A percentile compares a stretch with the other conserved stretches of the same genome.
Conservation (phyloP, 2,113 vertebrate genomes). For the Paramisgurnus dabryanus region DNA sequence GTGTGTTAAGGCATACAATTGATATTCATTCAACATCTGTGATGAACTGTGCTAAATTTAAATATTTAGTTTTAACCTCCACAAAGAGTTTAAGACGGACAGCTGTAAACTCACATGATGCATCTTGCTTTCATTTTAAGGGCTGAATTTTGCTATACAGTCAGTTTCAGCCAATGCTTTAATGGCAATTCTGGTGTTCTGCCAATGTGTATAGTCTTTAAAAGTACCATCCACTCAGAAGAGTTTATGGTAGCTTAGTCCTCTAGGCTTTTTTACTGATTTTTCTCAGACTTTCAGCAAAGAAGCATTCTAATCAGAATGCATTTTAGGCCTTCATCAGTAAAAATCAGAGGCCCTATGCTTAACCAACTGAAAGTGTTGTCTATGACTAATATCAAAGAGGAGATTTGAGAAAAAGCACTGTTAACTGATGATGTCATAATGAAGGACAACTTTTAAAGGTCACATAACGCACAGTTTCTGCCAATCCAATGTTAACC, state of each 20-base stretch:
- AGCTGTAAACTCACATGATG: neutral
- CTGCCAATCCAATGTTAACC: no score
- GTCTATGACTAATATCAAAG: no score
- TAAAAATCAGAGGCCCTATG: neutral
- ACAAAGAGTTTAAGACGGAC: neutral
- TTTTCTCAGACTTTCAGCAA: conserved; percentile 10
- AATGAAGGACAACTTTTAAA: no score
- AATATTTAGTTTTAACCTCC: neutral
- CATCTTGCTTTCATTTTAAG: conserved; percentile 7
- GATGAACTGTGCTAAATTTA: neutral
- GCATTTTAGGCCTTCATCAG: neutral
- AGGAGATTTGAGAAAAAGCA: no score
- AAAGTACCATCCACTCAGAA: conserved; percentile 26
- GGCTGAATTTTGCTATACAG: neutral
- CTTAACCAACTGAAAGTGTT: neutral
- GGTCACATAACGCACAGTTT: no score
- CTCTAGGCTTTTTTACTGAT: neutral
- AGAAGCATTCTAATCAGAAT: neutral
- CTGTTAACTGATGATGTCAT: no score
- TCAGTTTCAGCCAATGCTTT: conserved; percentile 33
- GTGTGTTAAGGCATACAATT: neutral
- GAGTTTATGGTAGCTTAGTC: conserved; percentile 30
- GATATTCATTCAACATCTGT: neutral
- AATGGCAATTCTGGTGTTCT: conserved; percentile 42
- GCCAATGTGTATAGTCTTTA: conserved; percentile 34